phyloP scores from a whole-genome alignment of 92 coral and sea anemone genomes.

The Palythoa heliodiscus region DNA sequence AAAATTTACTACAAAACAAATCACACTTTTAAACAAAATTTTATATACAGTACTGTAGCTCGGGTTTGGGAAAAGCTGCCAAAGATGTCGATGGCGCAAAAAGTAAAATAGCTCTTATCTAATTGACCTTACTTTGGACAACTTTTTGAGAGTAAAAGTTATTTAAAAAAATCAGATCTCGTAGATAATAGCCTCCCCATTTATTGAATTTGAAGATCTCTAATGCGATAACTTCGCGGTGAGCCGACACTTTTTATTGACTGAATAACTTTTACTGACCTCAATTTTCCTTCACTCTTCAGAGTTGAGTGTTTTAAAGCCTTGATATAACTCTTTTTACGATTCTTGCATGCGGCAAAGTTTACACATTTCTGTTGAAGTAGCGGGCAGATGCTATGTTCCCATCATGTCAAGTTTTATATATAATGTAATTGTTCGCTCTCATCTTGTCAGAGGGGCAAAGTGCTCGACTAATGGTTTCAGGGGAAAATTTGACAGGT shows the following conservation, averaged over 20 bases:
- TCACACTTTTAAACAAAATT: not conserved
- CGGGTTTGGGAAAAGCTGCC: not conserved
- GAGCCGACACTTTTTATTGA: not conserved
- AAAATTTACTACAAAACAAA: too few relatives aligned
- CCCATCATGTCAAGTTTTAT: not conserved
- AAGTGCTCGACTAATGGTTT: constrained; percentile 26
- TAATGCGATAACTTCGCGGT: not conserved
- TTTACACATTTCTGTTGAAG: not conserved
- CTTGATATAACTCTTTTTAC: not conserved
- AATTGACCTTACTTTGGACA: not conserved
- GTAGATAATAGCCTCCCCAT: constrained; percentile 12
- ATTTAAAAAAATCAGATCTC: constrained; percentile 9
- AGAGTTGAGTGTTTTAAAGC: not conserved
- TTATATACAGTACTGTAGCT: not conserved
- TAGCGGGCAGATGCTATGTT: constrained; percentile 11
- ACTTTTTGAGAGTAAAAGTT: not conserved
- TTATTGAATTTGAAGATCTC: constrained; percentile 8
- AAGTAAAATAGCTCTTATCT: constrained; percentile 1
- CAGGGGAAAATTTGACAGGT: constrained; percentile 6
- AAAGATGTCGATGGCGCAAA: not conserved
- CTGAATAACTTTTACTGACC: not conserved
- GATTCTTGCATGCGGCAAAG: not conserved
- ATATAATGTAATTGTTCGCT: not conserved
- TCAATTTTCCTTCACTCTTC: too few relatives aligned
- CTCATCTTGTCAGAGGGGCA: not conserved